Conservation (phyloP, 92 coral and sea anemone genomes). For the Muricea muricata region DNA sequence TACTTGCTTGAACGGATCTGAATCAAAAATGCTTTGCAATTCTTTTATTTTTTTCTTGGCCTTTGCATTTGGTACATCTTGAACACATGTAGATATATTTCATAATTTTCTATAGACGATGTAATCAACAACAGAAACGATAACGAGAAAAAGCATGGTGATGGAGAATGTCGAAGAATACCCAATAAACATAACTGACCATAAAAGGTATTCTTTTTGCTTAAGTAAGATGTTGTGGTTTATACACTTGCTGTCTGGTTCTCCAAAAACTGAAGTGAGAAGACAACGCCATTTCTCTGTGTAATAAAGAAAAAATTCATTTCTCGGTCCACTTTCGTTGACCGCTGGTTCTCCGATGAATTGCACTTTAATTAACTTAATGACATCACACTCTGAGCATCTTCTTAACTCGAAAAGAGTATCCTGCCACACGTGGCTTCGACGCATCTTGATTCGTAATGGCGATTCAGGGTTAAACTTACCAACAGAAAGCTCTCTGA, state of each 20-base stretch:
- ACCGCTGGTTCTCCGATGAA: conserved; percentile 69
- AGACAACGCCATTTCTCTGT: conserved; percentile 43
- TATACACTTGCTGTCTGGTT: conserved; percentile 43
- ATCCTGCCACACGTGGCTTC: conserved; percentile 66
- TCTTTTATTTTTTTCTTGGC: conserved; percentile 62
- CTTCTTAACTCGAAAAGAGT: conserved; percentile 46
- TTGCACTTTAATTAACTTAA: conserved; percentile 50
- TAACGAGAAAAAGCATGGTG: conserved; percentile 64
- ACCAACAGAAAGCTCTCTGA: conserved; percentile 44
- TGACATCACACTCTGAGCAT: conserved; percentile 47
- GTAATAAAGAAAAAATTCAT: conserved; percentile 61
- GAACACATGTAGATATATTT: conserved; percentile 51
- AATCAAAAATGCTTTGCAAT: conserved; percentile 48
- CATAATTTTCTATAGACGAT: conserved; percentile 48
- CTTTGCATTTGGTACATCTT: conserved; percentile 58
- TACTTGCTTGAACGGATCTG: conserved; percentile 60
- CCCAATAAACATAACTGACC: conserved; percentile 57
- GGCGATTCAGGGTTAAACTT: conserved; percentile 50
- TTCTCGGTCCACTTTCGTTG: conserved; percentile 68
- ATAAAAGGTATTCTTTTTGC: conserved; percentile 52
- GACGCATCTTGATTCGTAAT: conserved; percentile 49
- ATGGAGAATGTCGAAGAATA: conserved; percentile 56
- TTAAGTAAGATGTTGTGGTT: conserved; percentile 60
- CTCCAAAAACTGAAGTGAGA: conserved; percentile 62
- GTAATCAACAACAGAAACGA: conserved; percentile 66